Conservation (phyloP, 1,140 invertebrate species). For the Penaeus chinensis region DNA sequence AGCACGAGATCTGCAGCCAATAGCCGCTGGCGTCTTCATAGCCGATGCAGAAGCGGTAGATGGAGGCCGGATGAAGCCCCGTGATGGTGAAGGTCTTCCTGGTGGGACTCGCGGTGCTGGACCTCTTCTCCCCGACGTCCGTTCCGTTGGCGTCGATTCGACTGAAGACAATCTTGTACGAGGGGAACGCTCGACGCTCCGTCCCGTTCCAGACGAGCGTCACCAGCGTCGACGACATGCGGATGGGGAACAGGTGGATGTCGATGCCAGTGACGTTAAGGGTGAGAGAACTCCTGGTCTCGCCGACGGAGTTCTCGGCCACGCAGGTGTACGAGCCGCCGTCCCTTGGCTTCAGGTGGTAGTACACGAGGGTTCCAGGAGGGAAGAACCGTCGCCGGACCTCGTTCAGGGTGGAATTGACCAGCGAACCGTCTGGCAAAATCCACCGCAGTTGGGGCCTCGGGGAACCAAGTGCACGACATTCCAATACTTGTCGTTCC, state of each 20-base stretch:
- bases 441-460: conserved; percentile 69
- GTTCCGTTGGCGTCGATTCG: conserved; percentile 63
- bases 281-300: conserved; percentile 51
- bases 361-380: conserved; percentile 67
- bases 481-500: conserved; percentile 68
- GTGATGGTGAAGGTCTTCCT: conserved; percentile 68
- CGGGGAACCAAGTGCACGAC: conserved; percentile 69
- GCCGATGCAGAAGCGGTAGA: conserved; percentile 70
- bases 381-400: conserved; percentile 66
- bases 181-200: conserved; percentile 67
- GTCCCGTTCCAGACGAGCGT: conserved; percentile 71
- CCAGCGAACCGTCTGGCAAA: conserved; percentile 67
- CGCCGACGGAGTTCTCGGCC: conserved; percentile 65
- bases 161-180: conserved; percentile 69
- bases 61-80: conserved; percentile 68
- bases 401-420: conserved; percentile 66
- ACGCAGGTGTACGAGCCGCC: conserved; percentile 66
- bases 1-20: conserved; percentile 68
- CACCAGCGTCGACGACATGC: conserved; percentile 68
- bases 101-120: conserved; percentile 63
- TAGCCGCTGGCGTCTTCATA: conserved; percentile 65
- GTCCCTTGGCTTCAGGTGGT: conserved; percentile 66
- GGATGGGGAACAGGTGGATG: conserved; percentile 67
- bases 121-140: conserved; percentile 67
- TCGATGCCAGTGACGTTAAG: conserved; percentile 67